A percentile compares a stretch with the other conserved stretches of the same genome.
phyloP scores from a whole-genome alignment of 2,888 invertebrate genomes.

The Drosophila nigricruria region DNA sequence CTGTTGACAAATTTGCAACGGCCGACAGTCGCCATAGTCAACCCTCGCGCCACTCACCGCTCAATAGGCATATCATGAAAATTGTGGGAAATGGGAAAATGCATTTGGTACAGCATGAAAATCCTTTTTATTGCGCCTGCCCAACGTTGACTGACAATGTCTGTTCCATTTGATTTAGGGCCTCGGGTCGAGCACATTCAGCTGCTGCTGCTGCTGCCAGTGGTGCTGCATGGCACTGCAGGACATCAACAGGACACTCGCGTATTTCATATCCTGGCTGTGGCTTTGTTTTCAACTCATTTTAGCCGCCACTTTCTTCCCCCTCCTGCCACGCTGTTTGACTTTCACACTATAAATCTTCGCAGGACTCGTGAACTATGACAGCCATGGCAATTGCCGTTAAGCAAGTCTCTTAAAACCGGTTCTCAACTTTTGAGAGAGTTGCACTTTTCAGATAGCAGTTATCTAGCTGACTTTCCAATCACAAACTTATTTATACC shows the following conservation, averaged over 20 bases:
- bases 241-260: conserved; percentile 42
- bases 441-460: neutral
- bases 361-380: conserved; percentile 40
- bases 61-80: conserved; percentile 63
- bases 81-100: conserved; percentile 37
- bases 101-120: conserved; percentile 39
- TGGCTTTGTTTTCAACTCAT: conserved; percentile 54
- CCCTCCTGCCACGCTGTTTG: conserved; percentile 45
- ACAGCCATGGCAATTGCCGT: conserved; percentile 52
- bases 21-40: conserved; percentile 22
- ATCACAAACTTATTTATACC: neutral
- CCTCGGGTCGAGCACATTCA: conserved; percentile 12
- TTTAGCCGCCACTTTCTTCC: conserved; percentile 54
- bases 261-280: conserved; percentile 56
- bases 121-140: conserved; percentile 56
- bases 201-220: conserved; percentile 37
- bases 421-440: conserved; percentile 33
- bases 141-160: conserved; percentile 49
- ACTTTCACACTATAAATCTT: conserved; percentile 73
- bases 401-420: conserved; percentile 46
- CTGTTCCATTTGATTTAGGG: conserved; percentile 53
- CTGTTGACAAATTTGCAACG: conserved; percentile 75
- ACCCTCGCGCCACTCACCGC: conserved; percentile 6
- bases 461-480: neutral
- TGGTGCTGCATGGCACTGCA: conserved; percentile 48